Conservation (phyloP, 1,140 invertebrate genomes). For the Cotesia vestalis region DNA sequence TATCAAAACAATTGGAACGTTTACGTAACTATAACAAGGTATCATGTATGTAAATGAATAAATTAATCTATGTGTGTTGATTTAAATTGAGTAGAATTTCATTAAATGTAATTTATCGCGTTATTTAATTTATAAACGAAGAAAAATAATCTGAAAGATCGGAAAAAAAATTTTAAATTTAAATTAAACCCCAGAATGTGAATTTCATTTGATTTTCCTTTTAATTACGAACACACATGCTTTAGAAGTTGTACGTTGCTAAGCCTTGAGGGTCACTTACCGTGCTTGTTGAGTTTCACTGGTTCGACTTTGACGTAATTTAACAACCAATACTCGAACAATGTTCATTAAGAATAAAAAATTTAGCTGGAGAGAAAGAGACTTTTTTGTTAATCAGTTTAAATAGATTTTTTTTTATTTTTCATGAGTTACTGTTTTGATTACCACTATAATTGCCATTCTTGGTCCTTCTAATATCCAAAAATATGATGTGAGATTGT, state of each 20-base stretch:
- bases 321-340: slow-evolving; percentile 84
- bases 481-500: slow-evolving; percentile 81
- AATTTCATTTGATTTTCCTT: slow-evolving; percentile 12
- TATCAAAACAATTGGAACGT: no score
- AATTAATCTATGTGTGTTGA: no score
- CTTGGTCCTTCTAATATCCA: slow-evolving; percentile 90
- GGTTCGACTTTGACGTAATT: slow-evolving; percentile 79
- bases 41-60: no score
- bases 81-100: no score
- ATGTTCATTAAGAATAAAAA: slow-evolving; percentile 86
- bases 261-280: slow-evolving; percentile 63
- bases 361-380: slow-evolving; percentile 75
- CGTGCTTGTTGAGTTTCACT: slow-evolving; percentile 83
- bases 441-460: slow-evolving; percentile 79
- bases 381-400: neutral
- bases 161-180: no score
- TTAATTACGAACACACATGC: neutral
- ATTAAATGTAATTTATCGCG: no score
- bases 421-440: neutral
- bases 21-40: no score
- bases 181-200: neutral
- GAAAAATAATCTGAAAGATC: no score
- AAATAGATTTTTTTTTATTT: neutral
- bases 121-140: no score
- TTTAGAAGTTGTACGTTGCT: neutral